Percentiles rank a stretch among this genome's conserved stretches.
These are phyloP conservation scores for Amphimedon queenslandica DNA, from an alignment of 37 sponge, comb jelly and placozoan genomes.

Conservation along the genomic window DNA sequence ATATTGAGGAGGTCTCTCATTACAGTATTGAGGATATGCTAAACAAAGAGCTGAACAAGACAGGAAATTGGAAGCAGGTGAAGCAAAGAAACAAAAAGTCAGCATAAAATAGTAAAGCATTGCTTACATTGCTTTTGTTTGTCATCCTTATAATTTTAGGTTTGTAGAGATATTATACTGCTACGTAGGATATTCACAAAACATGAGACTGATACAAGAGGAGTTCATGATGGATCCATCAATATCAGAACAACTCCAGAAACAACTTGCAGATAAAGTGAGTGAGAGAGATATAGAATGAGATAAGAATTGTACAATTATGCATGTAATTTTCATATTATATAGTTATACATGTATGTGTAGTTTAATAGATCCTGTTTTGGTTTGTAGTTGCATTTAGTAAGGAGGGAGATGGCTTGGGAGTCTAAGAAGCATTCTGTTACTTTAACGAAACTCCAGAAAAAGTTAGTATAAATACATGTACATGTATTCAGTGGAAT, in stretches of 20 bases:
- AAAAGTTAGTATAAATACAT: too few relatives aligned
- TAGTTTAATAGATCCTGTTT: too few relatives aligned
- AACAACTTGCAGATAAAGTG: constrained; percentile 48
- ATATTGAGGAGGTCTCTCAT: constrained; percentile 75
- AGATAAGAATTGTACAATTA: too few relatives aligned
- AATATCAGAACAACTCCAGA: constrained; percentile 51
- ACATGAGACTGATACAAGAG: constrained; percentile 42
- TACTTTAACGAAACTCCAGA: too few relatives aligned
- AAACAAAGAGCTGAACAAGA: constrained; percentile 95
- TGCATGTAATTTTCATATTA: background rate
- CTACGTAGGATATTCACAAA: constrained; percentile 60
- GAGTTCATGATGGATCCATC: constrained; percentile 93
- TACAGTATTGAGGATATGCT: constrained; percentile 95
- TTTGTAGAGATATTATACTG: constrained; percentile 28
- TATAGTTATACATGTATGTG: background rate
- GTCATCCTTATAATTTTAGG: too few relatives aligned
- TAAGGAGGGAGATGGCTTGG: too few relatives aligned
- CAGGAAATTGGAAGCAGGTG: constrained; percentile 71
- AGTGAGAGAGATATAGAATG: too few relatives aligned
- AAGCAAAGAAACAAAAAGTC: constrained; percentile 86
- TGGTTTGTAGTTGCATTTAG: too few relatives aligned
- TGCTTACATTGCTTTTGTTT: too few relatives aligned
- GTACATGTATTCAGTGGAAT: too few relatives aligned
- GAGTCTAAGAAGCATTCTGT: too few relatives aligned
- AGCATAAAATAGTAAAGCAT: too few relatives aligned